Evolutionary conservation across 2,888 invertebrate species (phyloP), one percentile per base, ranked within the genome.

Genomic region (Pollenia amentaria): DNA sequence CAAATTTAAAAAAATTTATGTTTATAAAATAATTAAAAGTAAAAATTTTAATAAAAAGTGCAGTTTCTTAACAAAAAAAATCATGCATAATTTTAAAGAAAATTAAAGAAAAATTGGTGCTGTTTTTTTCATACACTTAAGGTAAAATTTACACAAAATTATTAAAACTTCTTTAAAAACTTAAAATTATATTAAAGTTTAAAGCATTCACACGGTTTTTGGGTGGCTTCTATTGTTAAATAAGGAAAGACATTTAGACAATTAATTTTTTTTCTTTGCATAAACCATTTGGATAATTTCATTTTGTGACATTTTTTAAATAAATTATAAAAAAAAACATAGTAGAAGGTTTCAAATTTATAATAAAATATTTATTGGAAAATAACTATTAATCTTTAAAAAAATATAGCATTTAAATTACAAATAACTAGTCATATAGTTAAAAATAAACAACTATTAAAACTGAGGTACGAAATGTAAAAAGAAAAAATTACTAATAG

Each of bases 201-300:
- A 48, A 42, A 55, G 55, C 44, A 75, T 72, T 73, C 46, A 70
- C 29, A 51, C 48, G 11, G 29, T 40, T 57, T 55, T 44, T 38
- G 7, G 10, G 16, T 48, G 46, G 9, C 12, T 10, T 42, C 21
- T 64, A 57, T 40, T 53, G 42, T 60, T 42, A 64, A 29, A 65
- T 55, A 55, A 48, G 21, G 44, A 40, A 11, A 42, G 3, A 85
- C 65, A 81, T 82, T 73, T 62, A 82, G 57, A 70, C 3, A 16
- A 14, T 16, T 69, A 46, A 10, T 21, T 18, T 42, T 29, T 64
- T 57, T 62, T 73, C 76, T 83, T 86, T 86, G 91, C 91, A 91
- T 91, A 91, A 91, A 91, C 91, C 91, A 92, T 91, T 89, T 89
- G 77, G 48, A 51, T 12, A 73, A 38, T 57, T 77, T 72, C 42